Percentiles rank a stretch among this genome's conserved stretches.
Evolutionary conservation across 2,888 invertebrate genomes (phyloP).

Genomic region (Tetheella fluctuosa): DNA sequence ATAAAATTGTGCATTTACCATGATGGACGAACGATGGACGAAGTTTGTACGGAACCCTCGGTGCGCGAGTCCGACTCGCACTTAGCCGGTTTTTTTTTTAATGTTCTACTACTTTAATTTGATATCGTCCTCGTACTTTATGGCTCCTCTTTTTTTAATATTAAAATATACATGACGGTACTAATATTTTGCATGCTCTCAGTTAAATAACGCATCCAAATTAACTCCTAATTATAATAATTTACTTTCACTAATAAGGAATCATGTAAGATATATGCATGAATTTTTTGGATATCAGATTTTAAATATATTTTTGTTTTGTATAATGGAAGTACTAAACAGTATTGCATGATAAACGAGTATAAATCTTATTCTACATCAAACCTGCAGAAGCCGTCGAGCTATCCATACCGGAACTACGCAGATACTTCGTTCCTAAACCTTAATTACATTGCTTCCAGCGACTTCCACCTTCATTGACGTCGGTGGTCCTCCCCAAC

Average conservation of each 20-base stretch:
- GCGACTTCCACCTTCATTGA: constrained; percentile 44
- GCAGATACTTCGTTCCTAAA: constrained; percentile 55
- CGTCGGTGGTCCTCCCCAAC: constrained; percentile 55
- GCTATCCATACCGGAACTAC: constrained; percentile 64
- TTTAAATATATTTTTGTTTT: too few species aligned
- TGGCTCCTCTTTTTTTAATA: background rate
- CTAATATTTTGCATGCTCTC: background rate
- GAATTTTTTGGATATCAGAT: too few species aligned
- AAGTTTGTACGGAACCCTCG: too few species aligned
- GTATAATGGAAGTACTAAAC: background rate
- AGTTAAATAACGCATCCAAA: background rate
- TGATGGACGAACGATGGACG: too few species aligned
- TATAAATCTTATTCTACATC: constrained; percentile 43
- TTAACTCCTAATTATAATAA: background rate
- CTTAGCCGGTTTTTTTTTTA: too few species aligned
- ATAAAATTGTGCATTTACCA: too few species aligned
- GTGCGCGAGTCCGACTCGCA: too few species aligned
- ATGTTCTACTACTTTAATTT: background rate
- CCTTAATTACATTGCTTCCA: constrained; percentile 58
- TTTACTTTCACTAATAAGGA: background rate
- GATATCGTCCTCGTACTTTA: background rate
- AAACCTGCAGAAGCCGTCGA: constrained; percentile 27
- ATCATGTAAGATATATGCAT: too few species aligned
- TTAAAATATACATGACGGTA: background rate
- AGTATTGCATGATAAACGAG: constrained; percentile 39